A percentile compares a stretch with the other conserved stretches of the same genome.
Evolutionary conservation across 2,888 invertebrate genomes (phyloP).

Genomic region (Scaptodrosophila latifasciaeformis): DNA sequence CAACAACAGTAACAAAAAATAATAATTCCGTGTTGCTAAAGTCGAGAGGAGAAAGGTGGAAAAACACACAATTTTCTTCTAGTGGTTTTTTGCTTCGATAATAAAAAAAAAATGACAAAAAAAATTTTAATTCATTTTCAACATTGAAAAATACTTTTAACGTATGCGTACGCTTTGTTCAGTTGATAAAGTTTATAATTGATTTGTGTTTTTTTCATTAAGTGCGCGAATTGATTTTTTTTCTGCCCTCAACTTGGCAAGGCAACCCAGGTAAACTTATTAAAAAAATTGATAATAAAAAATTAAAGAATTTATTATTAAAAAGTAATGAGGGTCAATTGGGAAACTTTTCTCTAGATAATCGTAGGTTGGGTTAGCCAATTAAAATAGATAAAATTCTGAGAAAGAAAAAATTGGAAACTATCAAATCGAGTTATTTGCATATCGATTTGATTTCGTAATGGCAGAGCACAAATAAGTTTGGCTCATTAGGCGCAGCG

Average conservation of each 20-base stretch:
- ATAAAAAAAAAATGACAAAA: slow-evolving; percentile 60
- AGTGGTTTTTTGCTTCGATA: slow-evolving; percentile 37
- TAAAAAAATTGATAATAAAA: slow-evolving; percentile 37
- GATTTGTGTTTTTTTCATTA: slow-evolving; percentile 66
- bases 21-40: too few relatives aligned
- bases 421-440: too few relatives aligned
- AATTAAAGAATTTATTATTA: not conserved
- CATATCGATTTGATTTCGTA: slow-evolving; percentile 31
- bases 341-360: not conserved
- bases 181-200: slow-evolving; percentile 60
- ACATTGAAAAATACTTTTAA: slow-evolving; percentile 51
- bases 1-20: slow-evolving; percentile 20
- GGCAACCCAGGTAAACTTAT: slow-evolving; percentile 48
- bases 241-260: slow-evolving; percentile 17
- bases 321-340: too few relatives aligned
- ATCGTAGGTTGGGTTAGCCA: not conserved
- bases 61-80: too few relatives aligned
- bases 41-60: too few relatives aligned
- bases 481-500: slow-evolving; percentile 61
- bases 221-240: slow-evolving; percentile 65
- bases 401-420: too few relatives aligned
- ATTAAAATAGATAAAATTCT: not conserved
- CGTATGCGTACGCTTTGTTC: slow-evolving; percentile 22
- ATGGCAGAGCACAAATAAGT: slow-evolving; percentile 45
- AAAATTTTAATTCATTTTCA: slow-evolving; percentile 56